Conservation (phyloP, 2,888 invertebrate species). For the Pollenia amentaria region DNA sequence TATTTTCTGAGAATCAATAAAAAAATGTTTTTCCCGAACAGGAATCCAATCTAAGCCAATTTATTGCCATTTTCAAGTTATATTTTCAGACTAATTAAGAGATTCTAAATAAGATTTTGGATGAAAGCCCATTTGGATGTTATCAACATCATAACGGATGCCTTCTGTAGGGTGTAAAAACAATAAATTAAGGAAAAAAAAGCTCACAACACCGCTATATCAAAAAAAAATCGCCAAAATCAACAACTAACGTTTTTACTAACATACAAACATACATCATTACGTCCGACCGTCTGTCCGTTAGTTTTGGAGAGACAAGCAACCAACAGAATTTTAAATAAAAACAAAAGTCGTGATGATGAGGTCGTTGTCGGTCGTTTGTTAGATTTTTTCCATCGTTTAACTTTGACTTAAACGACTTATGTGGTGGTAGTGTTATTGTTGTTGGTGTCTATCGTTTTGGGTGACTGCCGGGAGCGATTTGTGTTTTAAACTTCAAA, state of each 20-base stretch:
- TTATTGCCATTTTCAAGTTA: no score
- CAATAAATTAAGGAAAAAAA: constrained; percentile 12
- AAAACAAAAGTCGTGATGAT: constrained; percentile 74
- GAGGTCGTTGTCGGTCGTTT: constrained; percentile 73
- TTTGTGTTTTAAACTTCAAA: constrained; percentile 67
- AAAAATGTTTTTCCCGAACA: no score
- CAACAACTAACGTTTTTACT: constrained; percentile 24
- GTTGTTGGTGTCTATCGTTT: constrained; percentile 13
- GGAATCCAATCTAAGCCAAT: no score
- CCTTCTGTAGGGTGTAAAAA: constrained; percentile 4
- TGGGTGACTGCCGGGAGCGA: constrained; percentile 66
- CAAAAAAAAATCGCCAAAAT: constrained; percentile 18
- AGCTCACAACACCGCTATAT: constrained; percentile 10
- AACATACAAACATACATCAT: background rate
- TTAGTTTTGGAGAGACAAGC: constrained; percentile 31
- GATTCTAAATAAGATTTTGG: no score
- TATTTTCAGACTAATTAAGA: no score
- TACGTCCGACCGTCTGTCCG: background rate
- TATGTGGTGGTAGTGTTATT: constrained; percentile 45
- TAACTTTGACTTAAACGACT: constrained; percentile 71
- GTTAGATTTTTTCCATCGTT: constrained; percentile 51
- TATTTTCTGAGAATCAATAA: no score
- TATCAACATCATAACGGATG: no score
- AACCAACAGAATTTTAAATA: constrained; percentile 65
- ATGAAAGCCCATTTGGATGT: no score